A percentile compares a stretch with the other conserved stretches of the same genome.
Evolutionary conservation across 2,113 vertebrate genomes (phyloP).

Genomic region (Pachyramphus minor): DNA sequence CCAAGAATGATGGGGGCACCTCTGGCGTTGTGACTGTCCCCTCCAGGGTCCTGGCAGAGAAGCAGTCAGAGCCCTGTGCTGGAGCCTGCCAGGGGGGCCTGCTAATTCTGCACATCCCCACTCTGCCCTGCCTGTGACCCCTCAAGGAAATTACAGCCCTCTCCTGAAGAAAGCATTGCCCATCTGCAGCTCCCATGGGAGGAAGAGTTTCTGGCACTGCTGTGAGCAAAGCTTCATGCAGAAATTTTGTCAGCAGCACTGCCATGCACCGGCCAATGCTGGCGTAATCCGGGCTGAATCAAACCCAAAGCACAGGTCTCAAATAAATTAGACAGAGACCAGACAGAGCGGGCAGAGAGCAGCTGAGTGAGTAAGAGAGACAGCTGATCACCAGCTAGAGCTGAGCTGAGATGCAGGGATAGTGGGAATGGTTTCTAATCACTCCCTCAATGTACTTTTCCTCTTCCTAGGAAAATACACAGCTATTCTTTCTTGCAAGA

Average conservation of each 20-base stretch:
- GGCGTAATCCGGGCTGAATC: conserved; percentile 27
- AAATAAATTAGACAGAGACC: not conserved
- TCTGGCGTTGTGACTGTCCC: not conserved
- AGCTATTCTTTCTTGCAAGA: not conserved
- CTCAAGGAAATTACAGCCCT: conserved; percentile 25
- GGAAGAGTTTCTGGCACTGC: conserved; percentile 15
- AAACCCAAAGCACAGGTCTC: conserved; percentile 6
- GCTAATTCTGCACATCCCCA: not conserved
- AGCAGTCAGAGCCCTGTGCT: not conserved
- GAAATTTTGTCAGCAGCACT: conserved; percentile 24
- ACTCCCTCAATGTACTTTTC: not conserved
- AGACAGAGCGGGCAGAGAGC: conserved; percentile 37
- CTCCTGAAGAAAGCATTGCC: conserved; percentile 13
- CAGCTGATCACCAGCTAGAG: not conserved
- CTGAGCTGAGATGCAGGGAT: not conserved
- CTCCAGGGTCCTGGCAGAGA: not conserved
- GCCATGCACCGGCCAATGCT: conserved; percentile 17
- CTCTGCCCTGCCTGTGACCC: conserved; percentile 22
- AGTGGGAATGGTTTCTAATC: not conserved
- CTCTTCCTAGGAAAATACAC: not conserved
- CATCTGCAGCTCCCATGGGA: conserved; percentile 8
- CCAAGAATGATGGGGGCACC: not conserved
- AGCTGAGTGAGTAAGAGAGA: not conserved
- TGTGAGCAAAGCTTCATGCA: not conserved
- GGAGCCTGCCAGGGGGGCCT: not conserved